Base-by-base conservation (phyloP, 2,797 vertebrate genomes). In the Lutjanus argentimaculatus region DNA sequence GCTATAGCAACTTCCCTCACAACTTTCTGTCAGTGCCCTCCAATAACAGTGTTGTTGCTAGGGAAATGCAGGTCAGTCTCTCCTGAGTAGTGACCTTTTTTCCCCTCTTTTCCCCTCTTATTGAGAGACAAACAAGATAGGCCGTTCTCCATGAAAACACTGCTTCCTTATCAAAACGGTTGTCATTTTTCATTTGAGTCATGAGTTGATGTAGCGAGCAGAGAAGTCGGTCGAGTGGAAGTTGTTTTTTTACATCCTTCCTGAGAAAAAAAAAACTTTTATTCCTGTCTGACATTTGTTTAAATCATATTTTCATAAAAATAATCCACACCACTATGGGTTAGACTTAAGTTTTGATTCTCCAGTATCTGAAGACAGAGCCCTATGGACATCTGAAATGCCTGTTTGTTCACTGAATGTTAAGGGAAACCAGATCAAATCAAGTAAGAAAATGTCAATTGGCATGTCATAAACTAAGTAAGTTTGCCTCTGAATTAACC, bases 11-110 rank as follows among this genome's bases (percentile, higher is more conserved):
- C 85, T 76, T 79, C 45, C 17, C 55, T 75, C 30, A 42, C 21
- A 82, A 83, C 76, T 82, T 36, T 82, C 65, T 78, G 56, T 68
- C 66, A 43, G 21, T 78, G 45, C 52, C 67, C 63, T 81, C 69
- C 67, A 77, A 77, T 81, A 83, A 85, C 77, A 84, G 42, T 46
- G 48, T 14, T 84, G 85, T 90, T 91, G 79, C 85, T 75, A 77
- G 1, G 84, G 75, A 63, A 83, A 77, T 72, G 58, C 36, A 9
- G 56, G 72, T 62, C 51, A 79, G 81, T 59, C 61, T 73, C 79
- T 86, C 59, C 42, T 45, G 22, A 80, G 48, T 10, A 40, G 66
- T 51, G 22, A 73, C 67, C 55, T 79, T 43, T 77, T 77, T 13
- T 21, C 49, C 61, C 15, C 30, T 17, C 46, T 67, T 30, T 13